These are phyloP conservation scores for Xiphophorus birchmanni DNA, from an alignment of 2,797 vertebrate genomes.

Conservation along the genomic window DNA sequence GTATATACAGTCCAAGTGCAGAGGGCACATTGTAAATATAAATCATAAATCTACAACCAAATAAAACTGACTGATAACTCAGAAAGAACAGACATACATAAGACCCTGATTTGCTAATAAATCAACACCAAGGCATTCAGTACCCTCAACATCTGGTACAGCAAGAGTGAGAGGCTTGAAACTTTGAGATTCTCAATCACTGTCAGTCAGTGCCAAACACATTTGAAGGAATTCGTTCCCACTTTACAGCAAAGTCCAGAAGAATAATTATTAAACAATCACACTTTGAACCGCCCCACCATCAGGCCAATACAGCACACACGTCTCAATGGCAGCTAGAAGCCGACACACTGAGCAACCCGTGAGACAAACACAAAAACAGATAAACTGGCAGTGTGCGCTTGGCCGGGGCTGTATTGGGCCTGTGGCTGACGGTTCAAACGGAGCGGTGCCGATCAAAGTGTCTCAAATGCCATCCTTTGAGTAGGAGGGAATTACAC, in stretches of 20 bases:
- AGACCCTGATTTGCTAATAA: conserved; percentile 85
- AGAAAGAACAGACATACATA: conserved; percentile 75
- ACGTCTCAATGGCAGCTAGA: conserved; percentile 24
- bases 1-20: conserved; percentile 85
- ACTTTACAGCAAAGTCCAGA: conserved; percentile 70
- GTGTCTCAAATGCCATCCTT: conserved; percentile 60
- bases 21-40: conserved; percentile 80
- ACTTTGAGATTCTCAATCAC: conserved; percentile 67
- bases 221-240: conserved; percentile 62
- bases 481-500: conserved; percentile 64
- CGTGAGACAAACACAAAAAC: conserved; percentile 59
- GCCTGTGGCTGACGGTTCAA: conserved; percentile 64
- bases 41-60: conserved; percentile 49
- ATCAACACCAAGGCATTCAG: conserved; percentile 83
- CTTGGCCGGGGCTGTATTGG: conserved; percentile 49
- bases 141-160: conserved; percentile 76
- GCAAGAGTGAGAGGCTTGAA: conserved; percentile 72
- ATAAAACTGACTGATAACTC: conserved; percentile 58
- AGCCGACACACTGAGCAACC: conserved; percentile 45
- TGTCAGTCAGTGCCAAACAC: conserved; percentile 76
- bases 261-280: conserved; percentile 63
- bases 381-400: conserved; percentile 52
- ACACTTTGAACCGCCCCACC: conserved; percentile 58
- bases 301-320: conserved; percentile 56
- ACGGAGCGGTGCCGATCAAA: conserved; percentile 62